Evolutionary conservation across 2,113 vertebrate species (phyloP).

Genomic region (Pseudois nayaur): DNA sequence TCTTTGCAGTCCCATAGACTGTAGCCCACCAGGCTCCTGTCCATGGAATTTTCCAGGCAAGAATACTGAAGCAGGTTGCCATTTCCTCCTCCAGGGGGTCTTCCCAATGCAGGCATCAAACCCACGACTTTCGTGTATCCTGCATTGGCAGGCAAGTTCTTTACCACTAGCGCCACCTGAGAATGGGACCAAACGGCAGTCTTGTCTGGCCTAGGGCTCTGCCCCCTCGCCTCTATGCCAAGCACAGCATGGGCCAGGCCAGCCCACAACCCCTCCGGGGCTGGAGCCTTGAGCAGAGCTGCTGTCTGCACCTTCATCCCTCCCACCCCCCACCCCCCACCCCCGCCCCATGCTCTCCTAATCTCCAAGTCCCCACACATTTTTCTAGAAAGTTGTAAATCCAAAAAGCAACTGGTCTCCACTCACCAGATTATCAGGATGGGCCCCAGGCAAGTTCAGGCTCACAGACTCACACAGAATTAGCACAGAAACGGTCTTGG

Average conservation of each 20-base stretch:
- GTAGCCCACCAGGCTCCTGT: neutral
- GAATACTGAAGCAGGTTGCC: neutral
- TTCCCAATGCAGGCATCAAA: neutral
- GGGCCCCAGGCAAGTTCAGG: neutral
- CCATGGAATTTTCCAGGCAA: neutral
- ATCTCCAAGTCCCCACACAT: neutral
- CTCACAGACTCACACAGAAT: neutral
- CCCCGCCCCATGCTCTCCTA: neutral
- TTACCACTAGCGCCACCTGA: neutral
- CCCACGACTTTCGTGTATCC: neutral
- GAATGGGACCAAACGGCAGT: neutral
- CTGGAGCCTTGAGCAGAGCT: neutral
- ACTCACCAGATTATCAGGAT: neutral
- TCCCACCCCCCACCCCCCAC: neutral
- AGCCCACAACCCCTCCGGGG: neutral
- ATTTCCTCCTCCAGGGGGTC: neutral
- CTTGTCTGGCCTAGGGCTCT: neutral
- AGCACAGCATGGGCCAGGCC: neutral
- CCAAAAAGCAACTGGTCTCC: slow-evolving; percentile 15
- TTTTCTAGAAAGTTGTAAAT: slow-evolving; percentile 21
- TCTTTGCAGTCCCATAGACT: neutral
- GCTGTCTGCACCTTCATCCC: neutral
- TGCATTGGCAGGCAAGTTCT: neutral
- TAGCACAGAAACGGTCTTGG: neutral
- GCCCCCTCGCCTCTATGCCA: neutral